These are phyloP conservation scores for Drosophila cognata DNA, from an alignment of 2,888 invertebrate genomes.

Conservation along the genomic window DNA sequence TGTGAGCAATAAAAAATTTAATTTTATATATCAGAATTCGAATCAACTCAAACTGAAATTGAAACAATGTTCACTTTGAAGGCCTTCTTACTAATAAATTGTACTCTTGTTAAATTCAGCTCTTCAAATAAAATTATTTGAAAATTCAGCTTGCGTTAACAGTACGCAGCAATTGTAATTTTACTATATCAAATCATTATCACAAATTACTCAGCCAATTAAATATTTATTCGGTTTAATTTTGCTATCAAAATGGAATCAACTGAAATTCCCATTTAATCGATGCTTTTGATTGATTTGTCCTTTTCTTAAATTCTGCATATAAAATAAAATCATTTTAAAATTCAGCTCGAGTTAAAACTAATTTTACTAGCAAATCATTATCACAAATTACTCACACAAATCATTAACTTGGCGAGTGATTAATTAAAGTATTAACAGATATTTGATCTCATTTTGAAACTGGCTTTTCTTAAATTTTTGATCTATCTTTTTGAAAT, in stretches of 20 bases:
- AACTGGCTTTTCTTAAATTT: background rate
- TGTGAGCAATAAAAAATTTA: background rate
- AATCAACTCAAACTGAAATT: background rate
- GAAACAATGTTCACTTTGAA: background rate
- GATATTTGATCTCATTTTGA: background rate
- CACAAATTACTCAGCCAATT: background rate
- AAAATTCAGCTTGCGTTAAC: background rate
- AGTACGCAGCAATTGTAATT: background rate
- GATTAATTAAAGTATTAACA: background rate
- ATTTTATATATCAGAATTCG: background rate
- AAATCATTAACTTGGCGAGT: background rate
- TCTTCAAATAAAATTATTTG: background rate
- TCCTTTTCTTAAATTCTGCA: too few species aligned
- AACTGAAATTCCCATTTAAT: background rate
- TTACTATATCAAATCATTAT: background rate
- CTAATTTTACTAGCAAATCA: slow-evolving; percentile 30
- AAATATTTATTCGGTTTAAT: background rate
- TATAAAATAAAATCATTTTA: background rate
- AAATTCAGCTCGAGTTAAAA: background rate
- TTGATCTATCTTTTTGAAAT: background rate
- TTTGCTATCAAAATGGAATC: background rate
- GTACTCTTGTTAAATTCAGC: background rate
- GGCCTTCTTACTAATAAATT: background rate
- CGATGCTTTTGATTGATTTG: background rate
- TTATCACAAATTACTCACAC: background rate